Base-by-base conservation (phyloP, 2,797 vertebrate species). In the Erethizon dorsatum region DNA sequence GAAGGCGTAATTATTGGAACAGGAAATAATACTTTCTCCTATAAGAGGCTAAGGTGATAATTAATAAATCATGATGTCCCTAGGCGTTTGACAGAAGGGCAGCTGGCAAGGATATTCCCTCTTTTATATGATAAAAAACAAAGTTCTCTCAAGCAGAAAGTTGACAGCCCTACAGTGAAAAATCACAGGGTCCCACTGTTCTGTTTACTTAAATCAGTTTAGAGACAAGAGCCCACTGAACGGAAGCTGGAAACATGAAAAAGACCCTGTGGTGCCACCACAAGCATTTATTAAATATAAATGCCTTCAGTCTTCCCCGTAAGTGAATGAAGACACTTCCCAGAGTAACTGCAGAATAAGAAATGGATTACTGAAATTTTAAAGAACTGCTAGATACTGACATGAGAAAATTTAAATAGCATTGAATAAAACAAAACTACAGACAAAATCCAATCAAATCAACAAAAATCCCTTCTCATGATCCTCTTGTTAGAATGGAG, bases 51-150 rank as follows among this genome's bases (percentile, higher is more conserved):
- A 77, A 91, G 86, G 2, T 80, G 67, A 63, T 80, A 50, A 37
- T 45, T 94, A 84, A 90, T 96, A 90, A 91, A 85, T 92, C 82
- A 90, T 67, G 1, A 73, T 82, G 52, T 73, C 63, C 59, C 26
- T 83, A 63, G 9, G 24, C 28, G 31, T 86, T 67, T 95, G 87
- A 67, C 41, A 91, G 47, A 86, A 56, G 79, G 10, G 6, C 11
- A 57, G 67, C 59, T 94, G 82, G 47, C 4, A 73, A 88, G 54
- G 41, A n/a, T 57, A 85, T 56, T 54, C 8, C n/a, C 45, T 31
- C 50, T 83, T 61, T 83, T 73, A 8, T 59, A 28, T 67, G 90
- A 90, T 47, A 84, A 96, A 90, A 95, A 41, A 65, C 54, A 9
- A 22, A 65, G 24, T 17, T 59, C 71, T 95, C 45, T n/a, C 12